Percentiles rank a stretch among this genome's conserved stretches.
Conservation (phyloP, 2,797 vertebrate species). For the Tokudaia muenninki region DNA sequence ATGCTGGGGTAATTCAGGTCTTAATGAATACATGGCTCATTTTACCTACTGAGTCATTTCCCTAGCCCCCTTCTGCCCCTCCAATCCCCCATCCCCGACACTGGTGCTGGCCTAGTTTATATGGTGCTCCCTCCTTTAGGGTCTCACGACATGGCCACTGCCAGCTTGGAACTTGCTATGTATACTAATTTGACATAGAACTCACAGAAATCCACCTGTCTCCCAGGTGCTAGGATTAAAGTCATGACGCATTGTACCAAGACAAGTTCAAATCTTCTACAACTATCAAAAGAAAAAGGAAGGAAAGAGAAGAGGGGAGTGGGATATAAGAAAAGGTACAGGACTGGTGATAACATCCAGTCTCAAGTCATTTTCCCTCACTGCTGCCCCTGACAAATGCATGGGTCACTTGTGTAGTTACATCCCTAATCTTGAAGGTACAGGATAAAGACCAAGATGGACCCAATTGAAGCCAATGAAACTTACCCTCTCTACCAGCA, state of each 20-base stretch:
- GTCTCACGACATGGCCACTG: background rate
- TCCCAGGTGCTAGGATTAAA: background rate
- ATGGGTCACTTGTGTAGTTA: background rate
- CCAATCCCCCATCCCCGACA: background rate
- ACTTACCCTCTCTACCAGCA: background rate
- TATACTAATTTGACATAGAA: background rate
- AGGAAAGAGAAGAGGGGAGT: too few relatives aligned
- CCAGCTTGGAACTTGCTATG: background rate
- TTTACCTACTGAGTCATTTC: background rate
- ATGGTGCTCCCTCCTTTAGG: background rate
- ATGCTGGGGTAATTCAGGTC: background rate
- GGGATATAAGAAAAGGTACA: too few relatives aligned
- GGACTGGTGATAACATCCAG: background rate
- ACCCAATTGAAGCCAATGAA: conserved; percentile 15
- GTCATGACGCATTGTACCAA: background rate
- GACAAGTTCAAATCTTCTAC: background rate
- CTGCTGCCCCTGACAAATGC: background rate
- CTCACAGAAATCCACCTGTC: background rate
- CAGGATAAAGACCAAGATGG: background rate
- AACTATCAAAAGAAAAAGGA: background rate
- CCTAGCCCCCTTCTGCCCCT: too few relatives aligned
- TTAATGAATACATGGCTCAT: too few relatives aligned
- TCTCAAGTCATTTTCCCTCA: background rate
- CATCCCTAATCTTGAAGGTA: background rate
- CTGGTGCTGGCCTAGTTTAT: background rate